These are phyloP conservation scores for Drosophila flavopinicola DNA, from an alignment of 2,888 invertebrate species.

Conservation along the genomic window DNA sequence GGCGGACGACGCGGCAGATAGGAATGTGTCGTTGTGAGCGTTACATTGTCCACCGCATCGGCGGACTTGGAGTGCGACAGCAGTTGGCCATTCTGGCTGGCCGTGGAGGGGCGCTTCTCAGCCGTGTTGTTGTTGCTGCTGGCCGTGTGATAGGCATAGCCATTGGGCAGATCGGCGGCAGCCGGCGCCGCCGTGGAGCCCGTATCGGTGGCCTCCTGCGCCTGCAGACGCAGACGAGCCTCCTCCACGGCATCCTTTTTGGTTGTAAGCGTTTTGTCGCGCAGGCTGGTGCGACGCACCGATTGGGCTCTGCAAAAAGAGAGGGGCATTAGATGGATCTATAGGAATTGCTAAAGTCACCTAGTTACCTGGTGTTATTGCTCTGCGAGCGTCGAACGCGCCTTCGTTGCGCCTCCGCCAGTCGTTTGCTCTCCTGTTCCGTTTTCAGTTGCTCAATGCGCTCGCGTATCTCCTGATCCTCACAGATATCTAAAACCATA, in stretches of 20 bases:
- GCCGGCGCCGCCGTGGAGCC: slow-evolving; percentile 48
- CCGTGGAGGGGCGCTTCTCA: slow-evolving; percentile 70
- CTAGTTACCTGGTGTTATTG: slow-evolving; percentile 86
- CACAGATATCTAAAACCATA: slow-evolving; percentile 92
- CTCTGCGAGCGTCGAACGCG: slow-evolving; percentile 90
- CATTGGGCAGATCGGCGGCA: slow-evolving; percentile 57
- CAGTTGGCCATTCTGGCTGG: slow-evolving; percentile 69
- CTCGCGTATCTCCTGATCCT: slow-evolving; percentile 96
- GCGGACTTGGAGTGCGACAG: slow-evolving; percentile 76
- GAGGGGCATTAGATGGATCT: no score
- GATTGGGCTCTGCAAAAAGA: slow-evolving; percentile 92
- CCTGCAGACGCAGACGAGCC: slow-evolving; percentile 90
- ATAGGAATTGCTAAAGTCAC: no score
- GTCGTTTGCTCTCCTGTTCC: slow-evolving; percentile 93
- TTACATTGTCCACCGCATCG: slow-evolving; percentile 76
- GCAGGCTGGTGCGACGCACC: slow-evolving; percentile 95
- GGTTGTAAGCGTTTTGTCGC: slow-evolving; percentile 96
- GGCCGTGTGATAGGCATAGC: slow-evolving; percentile 57
- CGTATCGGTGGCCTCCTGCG: slow-evolving; percentile 85
- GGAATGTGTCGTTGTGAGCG: slow-evolving; percentile 79
- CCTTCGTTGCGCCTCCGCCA: slow-evolving; percentile 86
- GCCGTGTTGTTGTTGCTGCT: slow-evolving; percentile 50
- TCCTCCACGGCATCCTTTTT: slow-evolving; percentile 98
- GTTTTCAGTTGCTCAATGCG: slow-evolving; percentile 94
- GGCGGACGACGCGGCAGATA: slow-evolving; percentile 86